Evolutionary conservation across 2,888 invertebrate genomes (phyloP), one percentile per base, ranked within the genome.

Genomic region (Priocnemis perturbator): DNA sequence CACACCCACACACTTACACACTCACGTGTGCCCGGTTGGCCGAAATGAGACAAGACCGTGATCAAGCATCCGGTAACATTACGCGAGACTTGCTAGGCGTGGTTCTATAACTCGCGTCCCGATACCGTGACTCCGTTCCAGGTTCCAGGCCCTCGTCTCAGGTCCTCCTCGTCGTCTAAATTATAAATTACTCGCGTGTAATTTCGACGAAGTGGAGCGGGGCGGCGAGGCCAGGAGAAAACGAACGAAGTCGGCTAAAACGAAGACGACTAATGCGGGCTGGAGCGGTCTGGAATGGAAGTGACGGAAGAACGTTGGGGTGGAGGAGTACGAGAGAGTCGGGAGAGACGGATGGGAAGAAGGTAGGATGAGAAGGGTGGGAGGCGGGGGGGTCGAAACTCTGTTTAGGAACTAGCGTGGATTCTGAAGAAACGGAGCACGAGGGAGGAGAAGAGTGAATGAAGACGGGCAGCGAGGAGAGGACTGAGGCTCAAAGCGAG

Each of bases 131-230:
- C 37, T 37, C 37, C 14, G 11, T 3, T 11, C 37, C 37, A 9
- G 14, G 11, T 3, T 26, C 26, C 26, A 26, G n/a, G n/a, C n/a
- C 3, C 26, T 26, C 26, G 26, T 3, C 26, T 26, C 3, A 26
- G 26, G 26, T 26, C 26, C 26, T 44, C n/a, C 15, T 21, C 26
- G 30, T 60, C 69, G 59, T 71, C 71, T 81, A 79, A 79, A 81
- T 81, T 83, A 81, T 81, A 83, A 81, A 83, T 81, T 81, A 81
- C 77, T 81, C 72, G 72, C 73, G 72, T 83, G 74, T 72, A 81
- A 80, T 82, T 80, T 72, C 73, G 70, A 71, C 55, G 69, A 57
- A 58, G 63, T 48, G 50, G 47, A 3, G 21, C n/a, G 17, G 14
- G 17, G 19, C 19, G 50, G 4, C 19, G 17, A 7, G 64, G 60